Evolutionary conservation across 2,888 invertebrate species (phyloP).

Genomic region (Epirrhoe alternata): DNA sequence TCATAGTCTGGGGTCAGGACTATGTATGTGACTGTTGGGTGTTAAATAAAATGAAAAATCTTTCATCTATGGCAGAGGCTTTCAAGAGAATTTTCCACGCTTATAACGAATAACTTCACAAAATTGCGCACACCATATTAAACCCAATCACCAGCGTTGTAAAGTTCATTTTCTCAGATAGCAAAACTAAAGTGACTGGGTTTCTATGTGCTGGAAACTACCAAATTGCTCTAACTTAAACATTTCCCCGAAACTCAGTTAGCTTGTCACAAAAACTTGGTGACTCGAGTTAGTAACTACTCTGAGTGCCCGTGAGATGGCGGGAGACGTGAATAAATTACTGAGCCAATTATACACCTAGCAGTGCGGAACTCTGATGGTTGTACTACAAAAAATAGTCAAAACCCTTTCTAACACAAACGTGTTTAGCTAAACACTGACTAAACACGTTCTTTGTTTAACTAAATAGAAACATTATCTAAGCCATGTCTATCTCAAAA

Average conservation of each 20-base stretch:
- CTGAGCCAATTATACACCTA: conserved; percentile 29
- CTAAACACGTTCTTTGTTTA: no score
- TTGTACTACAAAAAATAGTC: no score
- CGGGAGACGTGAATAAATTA: conserved; percentile 33
- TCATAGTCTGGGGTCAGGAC: no score
- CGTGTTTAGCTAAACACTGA: no score
- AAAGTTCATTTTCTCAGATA: conserved; percentile 9
- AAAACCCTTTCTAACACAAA: no score
- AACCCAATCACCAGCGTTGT: neutral
- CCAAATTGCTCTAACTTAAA: conserved; percentile 66
- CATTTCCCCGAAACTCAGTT: conserved; percentile 64
- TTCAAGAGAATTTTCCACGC: no score
- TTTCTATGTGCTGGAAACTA: conserved; percentile 49
- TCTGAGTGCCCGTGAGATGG: conserved; percentile 34
- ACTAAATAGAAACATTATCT: no score
- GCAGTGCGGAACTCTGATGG: conserved; percentile 1
- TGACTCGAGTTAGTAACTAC: conserved; percentile 43
- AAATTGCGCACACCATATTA: neutral
- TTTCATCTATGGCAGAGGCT: no score
- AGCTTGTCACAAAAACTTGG: conserved; percentile 76
- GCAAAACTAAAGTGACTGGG: conserved; percentile 8
- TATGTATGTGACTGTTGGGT: no score
- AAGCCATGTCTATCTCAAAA: no score
- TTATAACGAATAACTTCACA: no score
- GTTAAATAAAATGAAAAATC: no score